Conservation (phyloP, 2,797 vertebrate genomes). For the Eleutherodactylus coqui region DNA sequence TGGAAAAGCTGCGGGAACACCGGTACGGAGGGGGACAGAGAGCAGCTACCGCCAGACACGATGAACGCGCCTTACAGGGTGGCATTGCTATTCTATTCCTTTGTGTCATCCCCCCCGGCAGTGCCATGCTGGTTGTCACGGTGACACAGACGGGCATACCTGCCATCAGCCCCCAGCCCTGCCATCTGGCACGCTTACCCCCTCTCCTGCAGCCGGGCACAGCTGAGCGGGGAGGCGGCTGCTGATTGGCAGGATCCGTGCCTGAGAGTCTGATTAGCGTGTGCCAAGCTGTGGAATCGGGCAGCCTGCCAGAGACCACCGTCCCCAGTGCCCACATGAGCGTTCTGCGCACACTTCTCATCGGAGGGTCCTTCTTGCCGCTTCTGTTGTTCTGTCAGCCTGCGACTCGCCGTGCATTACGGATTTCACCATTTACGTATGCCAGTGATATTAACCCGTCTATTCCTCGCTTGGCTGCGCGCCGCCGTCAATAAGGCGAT, state of each 20-base stretch:
- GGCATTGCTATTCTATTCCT: background rate
- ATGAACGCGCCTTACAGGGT: background rate
- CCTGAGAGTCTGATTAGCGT: constrained; percentile 39
- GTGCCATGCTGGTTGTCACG: constrained; percentile 63
- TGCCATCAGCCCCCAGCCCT: constrained; percentile 54
- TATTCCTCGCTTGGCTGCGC: constrained; percentile 5
- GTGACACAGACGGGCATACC: constrained; percentile 62
- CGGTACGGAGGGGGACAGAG: no score
- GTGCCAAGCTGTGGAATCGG: constrained; percentile 38
- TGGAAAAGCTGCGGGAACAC: background rate
- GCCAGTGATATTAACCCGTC: constrained; percentile 30
- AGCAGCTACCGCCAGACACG: no score
- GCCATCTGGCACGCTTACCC: constrained; percentile 59
- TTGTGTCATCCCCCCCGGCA: constrained; percentile 9
- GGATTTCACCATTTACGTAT: background rate
- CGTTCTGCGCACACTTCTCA: background rate
- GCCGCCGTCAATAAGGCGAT: constrained; percentile 47
- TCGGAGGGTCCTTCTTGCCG: background rate
- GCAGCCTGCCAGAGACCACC: constrained; percentile 23
- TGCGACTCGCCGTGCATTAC: background rate
- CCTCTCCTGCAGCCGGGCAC: constrained; percentile 39
- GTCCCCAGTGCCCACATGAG: no score
- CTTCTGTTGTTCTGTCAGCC: background rate
- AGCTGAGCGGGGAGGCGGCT: constrained; percentile 44
- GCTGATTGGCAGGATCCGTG: constrained; percentile 48